A percentile compares a stretch with the other conserved stretches of the same genome.
phyloP scores from a whole-genome alignment of 2,797 vertebrate species.

The Alosa sapidissima region DNA sequence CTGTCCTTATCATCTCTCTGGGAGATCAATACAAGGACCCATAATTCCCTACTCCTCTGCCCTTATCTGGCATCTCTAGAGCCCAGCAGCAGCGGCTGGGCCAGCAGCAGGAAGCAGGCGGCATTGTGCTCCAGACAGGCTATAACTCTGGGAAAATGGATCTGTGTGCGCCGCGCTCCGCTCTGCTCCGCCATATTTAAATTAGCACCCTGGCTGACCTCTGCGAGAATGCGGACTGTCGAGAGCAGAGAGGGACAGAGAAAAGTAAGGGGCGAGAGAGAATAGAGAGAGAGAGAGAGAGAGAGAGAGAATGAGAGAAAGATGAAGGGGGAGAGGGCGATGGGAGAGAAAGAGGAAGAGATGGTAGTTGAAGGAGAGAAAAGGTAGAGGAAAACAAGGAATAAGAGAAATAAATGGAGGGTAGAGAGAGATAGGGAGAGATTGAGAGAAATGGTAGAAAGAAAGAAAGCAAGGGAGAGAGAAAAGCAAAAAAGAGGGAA shows the following conservation, averaged over 20 bases:
- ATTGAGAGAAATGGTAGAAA: neutral
- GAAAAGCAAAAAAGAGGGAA: conserved; percentile 28
- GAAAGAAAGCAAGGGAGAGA: neutral
- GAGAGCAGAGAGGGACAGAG: conserved; percentile 18
- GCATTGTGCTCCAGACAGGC: conserved; percentile 43
- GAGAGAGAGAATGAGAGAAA: conserved; percentile 27
- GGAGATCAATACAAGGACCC: conserved; percentile 51
- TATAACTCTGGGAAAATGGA: conserved; percentile 55
- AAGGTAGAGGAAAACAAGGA: neutral
- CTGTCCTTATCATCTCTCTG: conserved; percentile 28
- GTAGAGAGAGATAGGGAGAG: neutral
- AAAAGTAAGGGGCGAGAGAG: neutral
- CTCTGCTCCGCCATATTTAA: conserved; percentile 53
- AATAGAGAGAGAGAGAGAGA: conserved; percentile 38
- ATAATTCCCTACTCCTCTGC: conserved; percentile 29
- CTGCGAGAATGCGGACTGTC: conserved; percentile 47
- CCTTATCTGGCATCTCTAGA: conserved; percentile 45
- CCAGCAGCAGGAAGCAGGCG: conserved; percentile 13
- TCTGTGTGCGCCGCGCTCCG: conserved; percentile 36
- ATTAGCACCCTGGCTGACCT: conserved; percentile 63
- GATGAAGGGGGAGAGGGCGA: neutral
- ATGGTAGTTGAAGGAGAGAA: neutral
- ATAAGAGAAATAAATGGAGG: neutral
- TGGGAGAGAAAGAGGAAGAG: neutral
- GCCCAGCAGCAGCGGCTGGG: conserved; percentile 39